A percentile compares a stretch with the other conserved stretches of the same genome.
These are phyloP conservation scores for Microcaecilia unicolor DNA, from an alignment of 2,797 vertebrate genomes.

Conservation along the genomic window DNA sequence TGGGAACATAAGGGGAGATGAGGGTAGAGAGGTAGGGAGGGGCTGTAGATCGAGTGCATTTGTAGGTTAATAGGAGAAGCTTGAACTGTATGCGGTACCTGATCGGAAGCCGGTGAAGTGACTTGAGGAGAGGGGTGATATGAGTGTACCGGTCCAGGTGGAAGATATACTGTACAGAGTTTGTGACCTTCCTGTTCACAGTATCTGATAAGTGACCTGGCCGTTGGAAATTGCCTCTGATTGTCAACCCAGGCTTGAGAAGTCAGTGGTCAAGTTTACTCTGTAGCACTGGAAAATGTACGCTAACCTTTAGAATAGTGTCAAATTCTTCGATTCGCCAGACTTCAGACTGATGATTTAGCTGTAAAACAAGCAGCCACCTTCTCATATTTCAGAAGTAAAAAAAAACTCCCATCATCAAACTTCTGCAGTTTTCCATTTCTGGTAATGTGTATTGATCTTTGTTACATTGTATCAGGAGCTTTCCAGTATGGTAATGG, in stretches of 20 bases:
- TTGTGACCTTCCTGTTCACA: too few relatives aligned
- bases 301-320: conserved; percentile 11
- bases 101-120: too few relatives aligned
- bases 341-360: conserved; percentile 19
- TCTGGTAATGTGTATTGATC: conserved; percentile 8
- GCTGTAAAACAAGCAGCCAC: conserved; percentile 4
- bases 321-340: conserved; percentile 19
- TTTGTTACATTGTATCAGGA: conserved; percentile 7
- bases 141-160: too few relatives aligned
- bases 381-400: conserved; percentile 13
- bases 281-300: too few relatives aligned
- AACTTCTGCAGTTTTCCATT: conserved; percentile 23
- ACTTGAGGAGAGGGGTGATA: too few relatives aligned
- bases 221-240: conserved; percentile 13
- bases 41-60: too few relatives aligned
- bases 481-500: conserved; percentile 2
- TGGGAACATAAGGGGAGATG: too few relatives aligned
- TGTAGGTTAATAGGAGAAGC: too few relatives aligned
- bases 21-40: too few relatives aligned
- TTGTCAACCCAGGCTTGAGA: conserved; percentile 17
- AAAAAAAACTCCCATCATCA: conserved; percentile 9
- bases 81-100: too few relatives aligned
- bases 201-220: too few relatives aligned
- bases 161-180: too few relatives aligned
- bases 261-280: conserved; percentile 14